Evolutionary conservation across 2,113 vertebrate genomes (phyloP).

Genomic region (Colius striatus): DNA sequence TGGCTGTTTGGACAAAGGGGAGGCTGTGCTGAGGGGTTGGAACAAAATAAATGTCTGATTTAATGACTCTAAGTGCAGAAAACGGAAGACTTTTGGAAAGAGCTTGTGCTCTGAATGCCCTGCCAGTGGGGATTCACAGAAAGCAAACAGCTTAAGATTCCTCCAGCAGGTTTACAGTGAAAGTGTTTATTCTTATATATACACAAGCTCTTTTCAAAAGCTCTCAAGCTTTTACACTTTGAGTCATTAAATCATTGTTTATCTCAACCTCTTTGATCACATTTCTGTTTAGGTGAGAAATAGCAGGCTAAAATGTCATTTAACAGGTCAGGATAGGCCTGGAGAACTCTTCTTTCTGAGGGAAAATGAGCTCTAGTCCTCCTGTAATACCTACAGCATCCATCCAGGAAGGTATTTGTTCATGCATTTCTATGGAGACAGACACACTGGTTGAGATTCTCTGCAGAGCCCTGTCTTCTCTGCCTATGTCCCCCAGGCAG

Average conservation of each 20-base stretch:
- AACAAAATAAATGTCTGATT: not conserved
- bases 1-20: not conserved
- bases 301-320: slow-evolving; percentile 2
- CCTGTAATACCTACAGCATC: not conserved
- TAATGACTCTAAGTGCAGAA: not conserved
- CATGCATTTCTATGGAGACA: not conserved
- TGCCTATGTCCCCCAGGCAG: not conserved
- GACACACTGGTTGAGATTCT: not conserved
- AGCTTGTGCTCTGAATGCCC: not conserved
- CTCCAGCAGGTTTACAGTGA: not conserved
- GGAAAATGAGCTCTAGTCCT: not conserved
- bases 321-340: not conserved
- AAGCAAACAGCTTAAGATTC: not conserved
- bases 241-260: slow-evolving; percentile 23
- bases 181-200: not conserved
- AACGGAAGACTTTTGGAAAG: not conserved
- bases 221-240: not conserved
- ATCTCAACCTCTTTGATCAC: not conserved
- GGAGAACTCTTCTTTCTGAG: not conserved
- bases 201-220: not conserved
- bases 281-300: slow-evolving; percentile 1
- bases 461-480: not conserved
- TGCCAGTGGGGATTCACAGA: not conserved
- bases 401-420: not conserved
- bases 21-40: not conserved